Conservation (phyloP, 2,888 invertebrate species). For the Lasius platythorax region DNA sequence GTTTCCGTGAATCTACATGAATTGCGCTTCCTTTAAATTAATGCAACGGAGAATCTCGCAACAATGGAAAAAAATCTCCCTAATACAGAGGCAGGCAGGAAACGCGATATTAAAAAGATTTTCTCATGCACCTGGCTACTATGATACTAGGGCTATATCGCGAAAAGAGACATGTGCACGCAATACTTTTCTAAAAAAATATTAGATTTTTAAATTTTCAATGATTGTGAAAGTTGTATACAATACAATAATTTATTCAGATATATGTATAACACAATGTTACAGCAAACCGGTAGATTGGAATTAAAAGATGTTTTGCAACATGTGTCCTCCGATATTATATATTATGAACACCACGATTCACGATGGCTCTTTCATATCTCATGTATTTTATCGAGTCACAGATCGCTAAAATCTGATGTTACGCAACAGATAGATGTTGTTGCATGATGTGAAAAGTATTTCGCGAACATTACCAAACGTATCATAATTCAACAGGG, state of each 20-base stretch:
- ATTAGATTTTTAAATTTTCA: neutral
- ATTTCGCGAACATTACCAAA: conserved; percentile 13
- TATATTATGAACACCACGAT: conserved; percentile 28
- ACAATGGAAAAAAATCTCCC: conserved; percentile 19
- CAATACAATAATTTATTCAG: neutral
- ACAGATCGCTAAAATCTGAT: conserved; percentile 39
- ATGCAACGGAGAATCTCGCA: neutral
- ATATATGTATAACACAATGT: neutral
- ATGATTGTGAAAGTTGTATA: neutral
- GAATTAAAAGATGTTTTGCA: neutral
- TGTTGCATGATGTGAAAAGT: neutral
- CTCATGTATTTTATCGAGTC: conserved; percentile 46
- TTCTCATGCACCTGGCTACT: conserved; percentile 76
- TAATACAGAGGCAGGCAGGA: conserved; percentile 42
- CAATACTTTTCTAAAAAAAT: conserved; percentile 19
- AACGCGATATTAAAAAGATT: conserved; percentile 63
- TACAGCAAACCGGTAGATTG: neutral
- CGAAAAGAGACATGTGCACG: conserved; percentile 63
- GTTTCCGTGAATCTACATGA: conserved; percentile 34
- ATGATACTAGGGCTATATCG: conserved; percentile 70
- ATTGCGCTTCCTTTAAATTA: conserved; percentile 37
- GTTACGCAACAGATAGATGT: conserved; percentile 31
- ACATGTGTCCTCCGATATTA: neutral
- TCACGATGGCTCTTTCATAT: conserved; percentile 18
- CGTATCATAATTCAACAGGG: conserved; percentile 29